Conservation (phyloP, 2,797 vertebrate species). For the Sebastes hopkinsi region DNA sequence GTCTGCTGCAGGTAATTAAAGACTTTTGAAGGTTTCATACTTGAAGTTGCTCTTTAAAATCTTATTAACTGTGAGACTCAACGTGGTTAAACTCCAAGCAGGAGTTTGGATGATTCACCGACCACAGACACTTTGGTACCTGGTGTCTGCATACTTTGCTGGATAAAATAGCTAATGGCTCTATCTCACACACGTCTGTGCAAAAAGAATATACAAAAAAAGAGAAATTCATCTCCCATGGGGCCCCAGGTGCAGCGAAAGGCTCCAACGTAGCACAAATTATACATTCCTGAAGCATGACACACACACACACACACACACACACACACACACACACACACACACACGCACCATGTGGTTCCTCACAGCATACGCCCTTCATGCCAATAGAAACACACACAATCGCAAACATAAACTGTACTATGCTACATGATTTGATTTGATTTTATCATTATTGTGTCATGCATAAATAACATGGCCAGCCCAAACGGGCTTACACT, state of each 20-base stretch:
- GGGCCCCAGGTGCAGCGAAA: slow-evolving; percentile 45
- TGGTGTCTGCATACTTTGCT: background rate
- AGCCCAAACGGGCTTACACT: too few species aligned
- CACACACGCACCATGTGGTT: background rate
- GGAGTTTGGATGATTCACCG: background rate
- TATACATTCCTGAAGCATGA: slow-evolving; percentile 66
- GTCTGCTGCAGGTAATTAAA: background rate
- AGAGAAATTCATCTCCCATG: slow-evolving; percentile 18
- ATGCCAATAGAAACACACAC: slow-evolving; percentile 24
- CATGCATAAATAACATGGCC: too few species aligned
- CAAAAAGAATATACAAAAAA: background rate
- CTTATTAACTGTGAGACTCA: background rate
- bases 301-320: background rate
- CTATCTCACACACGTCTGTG: background rate
- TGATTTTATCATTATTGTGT: too few species aligned
- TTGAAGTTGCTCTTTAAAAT: background rate
- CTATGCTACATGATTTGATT: background rate
- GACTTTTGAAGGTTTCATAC: background rate
- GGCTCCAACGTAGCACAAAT: slow-evolving; percentile 31
- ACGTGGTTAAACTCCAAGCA: background rate
- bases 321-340: slow-evolving; percentile 5
- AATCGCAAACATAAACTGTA: background rate
- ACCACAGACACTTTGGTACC: background rate
- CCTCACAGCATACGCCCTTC: slow-evolving; percentile 7
- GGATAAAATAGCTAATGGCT: background rate